phyloP scores from a whole-genome alignment of 2,113 vertebrate species.

The Macquaria ambigua region DNA sequence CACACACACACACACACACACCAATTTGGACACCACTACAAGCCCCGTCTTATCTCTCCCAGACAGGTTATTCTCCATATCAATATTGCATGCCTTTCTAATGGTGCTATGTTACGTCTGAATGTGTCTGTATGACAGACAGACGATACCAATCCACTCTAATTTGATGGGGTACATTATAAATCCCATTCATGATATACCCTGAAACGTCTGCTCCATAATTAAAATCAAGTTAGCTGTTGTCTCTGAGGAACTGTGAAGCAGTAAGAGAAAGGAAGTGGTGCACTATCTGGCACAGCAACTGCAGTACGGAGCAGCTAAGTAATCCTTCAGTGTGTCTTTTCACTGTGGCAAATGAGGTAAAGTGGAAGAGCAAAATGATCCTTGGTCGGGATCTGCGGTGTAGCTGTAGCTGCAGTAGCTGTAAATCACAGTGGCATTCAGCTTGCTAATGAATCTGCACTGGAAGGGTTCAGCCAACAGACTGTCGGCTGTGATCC shows the following conservation, averaged over 20 bases:
- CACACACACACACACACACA: conserved; percentile 15
- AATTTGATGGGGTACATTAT: conserved; percentile 47
- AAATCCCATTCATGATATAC: conserved; percentile 36
- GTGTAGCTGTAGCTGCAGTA: conserved; percentile 68
- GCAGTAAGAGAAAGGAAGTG: conserved; percentile 13
- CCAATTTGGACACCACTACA: conserved; percentile 29
- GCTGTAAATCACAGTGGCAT: conserved; percentile 74
- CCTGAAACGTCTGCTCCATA: conserved; percentile 35
- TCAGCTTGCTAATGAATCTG: conserved; percentile 73
- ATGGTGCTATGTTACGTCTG: conserved; percentile 39
- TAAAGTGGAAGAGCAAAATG: conserved; percentile 55
- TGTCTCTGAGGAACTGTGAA: conserved; percentile 28
- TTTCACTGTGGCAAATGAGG: conserved; percentile 61
- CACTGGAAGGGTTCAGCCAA: conserved; percentile 61
- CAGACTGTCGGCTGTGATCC: conserved; percentile 49
- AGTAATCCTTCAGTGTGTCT: conserved; percentile 32
- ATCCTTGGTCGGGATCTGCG: conserved; percentile 50
- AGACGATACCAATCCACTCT: conserved; percentile 42
- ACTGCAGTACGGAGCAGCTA: conserved; percentile 15
- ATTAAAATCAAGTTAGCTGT: conserved; percentile 55
- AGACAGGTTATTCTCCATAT: conserved; percentile 57
- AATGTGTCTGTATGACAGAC: conserved; percentile 28
- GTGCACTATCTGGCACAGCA: conserved; percentile 12
- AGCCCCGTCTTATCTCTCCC: conserved; percentile 54
- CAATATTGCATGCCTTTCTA: conserved; percentile 56